phyloP scores from a whole-genome alignment of 2,113 vertebrate species.

The Elephantulus edwardii region DNA sequence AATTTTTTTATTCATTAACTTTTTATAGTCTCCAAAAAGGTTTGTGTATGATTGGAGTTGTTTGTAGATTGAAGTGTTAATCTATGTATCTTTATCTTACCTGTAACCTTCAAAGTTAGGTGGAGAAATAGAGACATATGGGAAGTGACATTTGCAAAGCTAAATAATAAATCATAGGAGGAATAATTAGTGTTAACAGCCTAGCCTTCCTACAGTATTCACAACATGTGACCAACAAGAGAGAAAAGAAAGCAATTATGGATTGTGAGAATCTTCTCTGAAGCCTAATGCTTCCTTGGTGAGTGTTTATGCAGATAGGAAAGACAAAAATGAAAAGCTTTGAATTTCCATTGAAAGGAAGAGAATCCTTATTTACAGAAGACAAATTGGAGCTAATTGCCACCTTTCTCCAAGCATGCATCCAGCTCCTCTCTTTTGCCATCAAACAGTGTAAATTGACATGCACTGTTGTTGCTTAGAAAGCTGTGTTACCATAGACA shows the following conservation, averaged over 20 bases:
- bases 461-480: background rate
- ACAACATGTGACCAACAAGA: slow-evolving; percentile 30
- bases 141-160: slow-evolving; percentile 54
- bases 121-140: slow-evolving; percentile 22
- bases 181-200: slow-evolving; percentile 54
- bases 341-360: slow-evolving; percentile 42
- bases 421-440: background rate
- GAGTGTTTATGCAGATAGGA: slow-evolving; percentile 54
- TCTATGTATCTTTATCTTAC: slow-evolving; percentile 42
- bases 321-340: slow-evolving; percentile 51
- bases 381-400: slow-evolving; percentile 58
- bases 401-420: slow-evolving; percentile 6
- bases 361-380: slow-evolving; percentile 52
- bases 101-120: slow-evolving; percentile 28
- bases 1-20: background rate
- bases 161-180: slow-evolving; percentile 51
- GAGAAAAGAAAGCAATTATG: slow-evolving; percentile 52
- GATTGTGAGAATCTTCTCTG: slow-evolving; percentile 42
- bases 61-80: slow-evolving; percentile 25
- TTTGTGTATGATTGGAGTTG: background rate
- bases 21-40: background rate
- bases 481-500: slow-evolving; percentile 44
- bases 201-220: slow-evolving; percentile 5
- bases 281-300: slow-evolving; percentile 23
- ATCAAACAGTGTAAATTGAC: background rate